Evolutionary conservation across 2,888 invertebrate species (phyloP), one percentile per base, ranked within the genome.

Genomic region (Xestia xanthographa): DNA sequence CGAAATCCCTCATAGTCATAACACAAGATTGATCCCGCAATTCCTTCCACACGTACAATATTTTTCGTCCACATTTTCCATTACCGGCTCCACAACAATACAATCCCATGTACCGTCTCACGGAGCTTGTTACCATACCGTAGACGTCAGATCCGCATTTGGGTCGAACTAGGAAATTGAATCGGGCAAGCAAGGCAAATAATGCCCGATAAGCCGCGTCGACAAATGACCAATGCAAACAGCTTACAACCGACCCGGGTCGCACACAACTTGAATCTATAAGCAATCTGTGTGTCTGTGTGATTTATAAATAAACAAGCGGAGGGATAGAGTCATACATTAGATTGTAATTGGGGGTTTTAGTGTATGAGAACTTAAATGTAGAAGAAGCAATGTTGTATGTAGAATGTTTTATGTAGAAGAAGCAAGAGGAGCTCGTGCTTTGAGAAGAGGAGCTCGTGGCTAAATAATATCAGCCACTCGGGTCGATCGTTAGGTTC

Each of bases 181-280:
- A 87, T 90, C 84, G 84, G 82, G 83, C 79, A 76, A 85, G 86
- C 84, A 84, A 83, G 75, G 87, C 88, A 89, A 91, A 91, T 92
- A 91, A 89, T 87, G 84, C 79, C 78, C 88, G 88, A 90, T 92
- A 92, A 91, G 89, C 90, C 86, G 83, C 80, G 82, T 83, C 87
- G 89, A 90, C 90, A 91, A 92, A 92, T 91, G 89, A 90, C 90
- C 90, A 91, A 88, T 87, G 89, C 90, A 89, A 92, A 90, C 89
- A 90, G 88, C 88, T 90, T 89, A 90, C 90, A 86, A 86, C 72
- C 84, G 77, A 86, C 82, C 84, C 84, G 58, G 78, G 69, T 78
- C 83, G 78, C 41, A 82, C 84, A 83, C 76, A 78, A 83, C 66
- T 82, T 82, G 80, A 80, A 82, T 85, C 72, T 87, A 80, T 83